Conservation (phyloP, 2,113 vertebrate species). For the Oceanites oceanicus region DNA sequence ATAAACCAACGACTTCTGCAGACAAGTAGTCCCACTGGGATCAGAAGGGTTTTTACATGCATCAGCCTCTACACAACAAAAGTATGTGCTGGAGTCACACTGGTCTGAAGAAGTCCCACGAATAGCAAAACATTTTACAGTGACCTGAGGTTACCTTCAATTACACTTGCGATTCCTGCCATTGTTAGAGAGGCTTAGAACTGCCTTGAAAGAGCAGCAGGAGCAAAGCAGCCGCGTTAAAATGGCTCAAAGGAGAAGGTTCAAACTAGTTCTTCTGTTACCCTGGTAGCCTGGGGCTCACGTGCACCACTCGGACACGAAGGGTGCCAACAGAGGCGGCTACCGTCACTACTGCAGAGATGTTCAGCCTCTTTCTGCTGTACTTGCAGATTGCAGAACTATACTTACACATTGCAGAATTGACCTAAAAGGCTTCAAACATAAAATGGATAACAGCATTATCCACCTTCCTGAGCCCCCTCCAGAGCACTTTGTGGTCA, state of each 20-base stretch:
- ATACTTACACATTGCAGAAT: background rate
- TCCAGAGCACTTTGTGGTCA: background rate
- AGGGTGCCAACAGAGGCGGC: background rate
- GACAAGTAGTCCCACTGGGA: background rate
- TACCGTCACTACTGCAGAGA: background rate
- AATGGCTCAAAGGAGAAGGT: background rate
- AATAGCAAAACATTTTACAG: background rate
- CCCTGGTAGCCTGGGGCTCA: background rate
- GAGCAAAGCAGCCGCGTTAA: background rate
- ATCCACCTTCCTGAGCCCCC: background rate
- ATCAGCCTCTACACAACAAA: background rate
- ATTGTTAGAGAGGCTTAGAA: background rate
- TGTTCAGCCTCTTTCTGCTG: background rate
- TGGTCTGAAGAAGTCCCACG: background rate
- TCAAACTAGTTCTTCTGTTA: background rate
- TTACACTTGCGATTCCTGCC: rapidly evolving
- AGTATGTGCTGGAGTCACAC: background rate
- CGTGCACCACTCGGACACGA: rapidly evolving
- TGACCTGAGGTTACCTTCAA: background rate
- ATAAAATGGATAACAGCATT: background rate
- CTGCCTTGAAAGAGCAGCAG: background rate
- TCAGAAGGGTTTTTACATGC: background rate
- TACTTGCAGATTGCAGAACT: background rate
- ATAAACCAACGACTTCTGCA: background rate
- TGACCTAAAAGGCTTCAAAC: background rate